Percentiles rank a stretch among this genome's conserved stretches.
Evolutionary conservation across 2,888 invertebrate species (phyloP).

Genomic region (Scaptomyza cyrtandrae): DNA sequence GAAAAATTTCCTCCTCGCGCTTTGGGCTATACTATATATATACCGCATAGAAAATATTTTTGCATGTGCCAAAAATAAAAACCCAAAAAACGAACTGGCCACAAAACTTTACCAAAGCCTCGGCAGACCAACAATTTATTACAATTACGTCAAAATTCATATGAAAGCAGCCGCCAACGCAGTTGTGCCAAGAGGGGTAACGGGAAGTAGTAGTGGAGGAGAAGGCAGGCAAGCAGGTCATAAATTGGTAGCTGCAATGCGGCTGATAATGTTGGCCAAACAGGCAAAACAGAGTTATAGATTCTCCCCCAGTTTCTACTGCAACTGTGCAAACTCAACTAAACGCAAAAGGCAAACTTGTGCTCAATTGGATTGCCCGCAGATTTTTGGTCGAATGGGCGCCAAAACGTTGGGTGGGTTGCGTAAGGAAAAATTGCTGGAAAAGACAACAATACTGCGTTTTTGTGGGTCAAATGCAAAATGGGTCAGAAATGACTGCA

Average conservation of each 20-base stretch:
- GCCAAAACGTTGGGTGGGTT: neutral
- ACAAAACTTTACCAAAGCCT: constrained; percentile 42
- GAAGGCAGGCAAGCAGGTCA: constrained; percentile 48
- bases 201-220: neutral
- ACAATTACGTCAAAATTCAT: constrained; percentile 81
- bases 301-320: constrained; percentile 9
- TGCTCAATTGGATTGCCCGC: constrained; percentile 69
- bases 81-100: constrained; percentile 35
- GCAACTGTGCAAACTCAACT: constrained; percentile 4
- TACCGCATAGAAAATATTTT: constrained; percentile 27
- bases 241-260: constrained; percentile 79
- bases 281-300: constrained; percentile 15
- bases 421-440: neutral
- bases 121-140: constrained; percentile 77
- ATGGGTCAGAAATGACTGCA: constrained; percentile 56
- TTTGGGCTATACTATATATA: constrained; percentile 28
- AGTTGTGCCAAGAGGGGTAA: neutral
- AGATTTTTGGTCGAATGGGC: constrained; percentile 46
- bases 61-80: constrained; percentile 17
- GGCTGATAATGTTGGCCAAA: constrained; percentile 67
- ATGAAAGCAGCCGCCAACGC: constrained; percentile 63
- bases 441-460: neutral
- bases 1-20: neutral
- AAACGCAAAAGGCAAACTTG: constrained; percentile 20
- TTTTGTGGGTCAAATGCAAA: constrained; percentile 69